These are phyloP conservation scores for Troides aeacus DNA, from an alignment of 2,888 invertebrate species.

Conservation along the genomic window DNA sequence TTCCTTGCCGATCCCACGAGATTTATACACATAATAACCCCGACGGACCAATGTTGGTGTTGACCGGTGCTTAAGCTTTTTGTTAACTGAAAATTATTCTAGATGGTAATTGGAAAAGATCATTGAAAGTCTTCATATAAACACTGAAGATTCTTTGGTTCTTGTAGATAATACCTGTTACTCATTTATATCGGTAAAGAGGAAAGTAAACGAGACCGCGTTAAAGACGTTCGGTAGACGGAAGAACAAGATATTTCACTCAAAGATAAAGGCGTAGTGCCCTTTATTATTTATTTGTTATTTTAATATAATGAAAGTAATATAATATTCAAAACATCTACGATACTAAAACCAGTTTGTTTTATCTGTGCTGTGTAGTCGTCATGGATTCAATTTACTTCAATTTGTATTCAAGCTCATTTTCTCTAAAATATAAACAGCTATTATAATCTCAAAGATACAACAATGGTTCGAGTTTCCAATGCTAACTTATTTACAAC, in stretches of 20 bases:
- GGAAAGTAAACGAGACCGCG: constrained; percentile 45
- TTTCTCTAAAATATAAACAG: too few species aligned
- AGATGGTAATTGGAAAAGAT: constrained; percentile 34
- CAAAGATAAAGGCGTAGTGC: constrained; percentile 43
- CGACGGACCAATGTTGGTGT: constrained; percentile 16
- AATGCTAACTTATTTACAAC: too few species aligned
- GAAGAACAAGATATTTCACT: constrained; percentile 44
- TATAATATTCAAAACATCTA: too few species aligned
- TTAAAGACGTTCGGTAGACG: constrained; percentile 58
- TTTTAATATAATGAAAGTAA: too few species aligned
- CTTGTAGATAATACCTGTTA: constrained; percentile 47
- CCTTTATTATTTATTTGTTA: constrained; percentile 43
- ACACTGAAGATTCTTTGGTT: constrained; percentile 36
- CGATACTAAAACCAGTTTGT: too few species aligned
- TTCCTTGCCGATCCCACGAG: constrained; percentile 59
- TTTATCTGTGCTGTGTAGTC: too few species aligned
- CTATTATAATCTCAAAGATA: too few species aligned
- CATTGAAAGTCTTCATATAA: constrained; percentile 32
- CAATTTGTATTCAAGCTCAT: too few species aligned
- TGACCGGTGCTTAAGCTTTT: constrained; percentile 18
- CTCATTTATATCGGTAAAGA: constrained; percentile 50
- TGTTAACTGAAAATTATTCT: constrained; percentile 25
- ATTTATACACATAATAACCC: constrained; percentile 69
- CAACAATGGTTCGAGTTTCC: too few species aligned
- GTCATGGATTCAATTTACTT: too few species aligned